Evolutionary conservation across 2,113 vertebrate species (phyloP).

Genomic region (Trinectes maculatus): DNA sequence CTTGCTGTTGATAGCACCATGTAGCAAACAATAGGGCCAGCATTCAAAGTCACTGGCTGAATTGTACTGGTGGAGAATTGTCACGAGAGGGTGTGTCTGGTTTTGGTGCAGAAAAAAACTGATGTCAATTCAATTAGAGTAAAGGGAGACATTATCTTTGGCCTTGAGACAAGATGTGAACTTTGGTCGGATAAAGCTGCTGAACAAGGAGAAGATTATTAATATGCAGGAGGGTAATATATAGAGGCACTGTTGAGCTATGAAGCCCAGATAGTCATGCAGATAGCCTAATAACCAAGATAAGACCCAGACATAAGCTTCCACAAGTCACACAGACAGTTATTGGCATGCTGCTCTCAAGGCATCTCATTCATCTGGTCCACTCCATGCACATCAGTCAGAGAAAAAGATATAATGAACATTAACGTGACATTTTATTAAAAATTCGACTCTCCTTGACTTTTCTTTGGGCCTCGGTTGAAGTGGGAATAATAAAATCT

Average conservation of each 20-base stretch:
- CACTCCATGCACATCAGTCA: constrained; percentile 17
- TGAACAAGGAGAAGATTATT: constrained; percentile 61
- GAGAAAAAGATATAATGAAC: neutral
- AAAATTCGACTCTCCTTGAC: constrained; percentile 44
- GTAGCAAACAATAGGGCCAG: constrained; percentile 24
- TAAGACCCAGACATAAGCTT: constrained; percentile 53
- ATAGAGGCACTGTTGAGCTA: constrained; percentile 48
- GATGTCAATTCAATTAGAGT: constrained; percentile 77
- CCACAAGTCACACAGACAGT: constrained; percentile 42
- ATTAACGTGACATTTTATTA: neutral
- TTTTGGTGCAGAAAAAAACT: constrained; percentile 54
- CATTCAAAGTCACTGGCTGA: constrained; percentile 21
- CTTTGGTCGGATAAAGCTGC: constrained; percentile 52
- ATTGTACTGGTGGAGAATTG: constrained; percentile 9
- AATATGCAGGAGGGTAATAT: constrained; percentile 54
- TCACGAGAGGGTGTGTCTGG: constrained; percentile 36
- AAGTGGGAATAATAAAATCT: constrained; percentile 58
- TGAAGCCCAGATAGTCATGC: constrained; percentile 69
- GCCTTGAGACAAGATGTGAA: constrained; percentile 61
- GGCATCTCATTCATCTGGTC: constrained; percentile 25
- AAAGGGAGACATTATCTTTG: constrained; percentile 66
- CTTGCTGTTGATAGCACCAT: constrained; percentile 41
- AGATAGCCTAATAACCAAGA: constrained; percentile 77
- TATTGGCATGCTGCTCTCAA: constrained; percentile 24
- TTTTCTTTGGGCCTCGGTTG: constrained; percentile 53